A percentile compares a stretch with the other conserved stretches of the same genome.
phyloP scores from a whole-genome alignment of 1,140 invertebrate species.

The Cherax destructor region DNA sequence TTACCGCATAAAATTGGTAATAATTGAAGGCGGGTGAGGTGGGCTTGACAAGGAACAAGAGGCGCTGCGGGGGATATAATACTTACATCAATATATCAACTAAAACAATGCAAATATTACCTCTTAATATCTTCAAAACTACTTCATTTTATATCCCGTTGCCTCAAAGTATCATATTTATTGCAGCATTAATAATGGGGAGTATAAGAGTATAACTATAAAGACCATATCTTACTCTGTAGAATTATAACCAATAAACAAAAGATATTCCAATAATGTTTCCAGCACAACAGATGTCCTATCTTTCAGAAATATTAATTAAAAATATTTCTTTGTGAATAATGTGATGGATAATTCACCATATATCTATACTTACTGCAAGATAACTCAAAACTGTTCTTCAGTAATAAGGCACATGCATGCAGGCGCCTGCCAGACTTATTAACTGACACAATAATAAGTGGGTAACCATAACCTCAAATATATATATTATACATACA shows the following conservation, averaged over 20 bases:
- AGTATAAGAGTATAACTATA: neutral
- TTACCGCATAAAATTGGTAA: constrained; percentile 32
- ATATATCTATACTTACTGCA: neutral
- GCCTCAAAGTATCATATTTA: too few species aligned
- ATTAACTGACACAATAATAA: neutral
- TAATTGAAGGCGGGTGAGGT: neutral
- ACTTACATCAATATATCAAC: neutral
- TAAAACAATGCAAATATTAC: neutral
- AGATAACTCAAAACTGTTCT: neutral
- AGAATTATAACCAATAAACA: constrained; percentile 58
- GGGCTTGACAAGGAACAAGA: constrained; percentile 54
- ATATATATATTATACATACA: constrained; percentile 14
- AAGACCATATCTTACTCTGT: neutral
- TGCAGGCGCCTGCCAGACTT: neutral
- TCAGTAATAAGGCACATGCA: neutral
- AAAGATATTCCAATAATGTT: constrained; percentile 35
- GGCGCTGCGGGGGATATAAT: constrained; percentile 56
- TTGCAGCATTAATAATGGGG: too few species aligned
- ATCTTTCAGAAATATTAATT: neutral
- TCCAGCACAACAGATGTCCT: neutral
- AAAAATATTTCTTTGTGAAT: neutral
- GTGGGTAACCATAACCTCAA: too few species aligned
- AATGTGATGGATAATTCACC: too few species aligned
- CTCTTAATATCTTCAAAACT: neutral
- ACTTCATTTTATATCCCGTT: too few species aligned